A percentile compares a stretch with the other conserved stretches of the same genome.
Conservation (phyloP, 2,113 vertebrate genomes). For the Girardinichthys multiradiatus region DNA sequence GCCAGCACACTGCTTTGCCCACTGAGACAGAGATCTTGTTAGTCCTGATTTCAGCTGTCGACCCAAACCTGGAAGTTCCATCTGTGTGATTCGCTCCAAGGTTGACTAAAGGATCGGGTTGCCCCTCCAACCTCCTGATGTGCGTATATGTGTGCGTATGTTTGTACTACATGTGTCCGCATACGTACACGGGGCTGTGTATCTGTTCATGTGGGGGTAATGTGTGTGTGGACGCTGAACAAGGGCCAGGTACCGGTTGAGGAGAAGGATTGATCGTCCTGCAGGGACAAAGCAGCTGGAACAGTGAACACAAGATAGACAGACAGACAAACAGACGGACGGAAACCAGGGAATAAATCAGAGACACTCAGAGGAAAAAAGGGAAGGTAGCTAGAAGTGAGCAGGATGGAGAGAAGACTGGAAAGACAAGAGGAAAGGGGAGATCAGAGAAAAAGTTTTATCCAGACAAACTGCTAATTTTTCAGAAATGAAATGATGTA, state of each 20-base stretch:
- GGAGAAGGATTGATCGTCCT: conserved; percentile 75
- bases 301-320: conserved; percentile 70
- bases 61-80: conserved; percentile 70
- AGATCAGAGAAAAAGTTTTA: conserved; percentile 35
- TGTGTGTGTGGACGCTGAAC: conserved; percentile 49
- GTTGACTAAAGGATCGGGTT: conserved; percentile 72
- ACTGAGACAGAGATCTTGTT: conserved; percentile 61
- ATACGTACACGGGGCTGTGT: neutral
- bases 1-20: conserved; percentile 18
- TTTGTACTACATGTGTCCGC: conserved; percentile 15
- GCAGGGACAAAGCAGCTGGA: conserved; percentile 77
- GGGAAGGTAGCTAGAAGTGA: conserved; percentile 52
- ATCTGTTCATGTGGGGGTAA: conserved; percentile 28
- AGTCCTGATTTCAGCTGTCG: conserved; percentile 66
- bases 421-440: conserved; percentile 27
- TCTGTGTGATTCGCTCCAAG: conserved; percentile 71
- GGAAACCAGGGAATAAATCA: conserved; percentile 77
- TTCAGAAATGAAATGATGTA: conserved; percentile 74
- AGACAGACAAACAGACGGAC: conserved; percentile 63
- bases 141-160: conserved; percentile 18
- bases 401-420: conserved; percentile 31
- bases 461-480: conserved; percentile 71
- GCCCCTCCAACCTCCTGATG: conserved; percentile 59
- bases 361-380: conserved; percentile 49
- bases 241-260: conserved; percentile 73